phyloP scores from a whole-genome alignment of 2,113 vertebrate species.

The Nycticebus coucang region DNA sequence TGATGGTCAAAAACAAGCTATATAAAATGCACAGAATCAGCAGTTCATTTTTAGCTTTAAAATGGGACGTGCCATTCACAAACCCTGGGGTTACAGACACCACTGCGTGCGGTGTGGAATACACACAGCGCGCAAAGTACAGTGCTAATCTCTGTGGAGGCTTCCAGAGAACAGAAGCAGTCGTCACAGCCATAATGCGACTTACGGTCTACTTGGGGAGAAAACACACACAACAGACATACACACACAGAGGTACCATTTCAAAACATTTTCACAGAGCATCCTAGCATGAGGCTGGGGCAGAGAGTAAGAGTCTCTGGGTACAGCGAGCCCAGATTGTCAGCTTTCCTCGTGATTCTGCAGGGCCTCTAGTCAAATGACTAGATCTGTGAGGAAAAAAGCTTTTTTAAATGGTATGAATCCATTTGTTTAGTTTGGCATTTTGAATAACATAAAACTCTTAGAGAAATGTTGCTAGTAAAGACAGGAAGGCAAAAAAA shows the following conservation, averaged over 20 bases:
- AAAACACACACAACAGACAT: background rate
- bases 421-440: background rate
- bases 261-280: background rate
- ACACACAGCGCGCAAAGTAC: background rate
- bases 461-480: background rate
- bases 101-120: background rate
- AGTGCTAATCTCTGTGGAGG: background rate
- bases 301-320: background rate
- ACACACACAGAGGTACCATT: background rate
- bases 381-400: background rate
- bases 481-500: background rate
- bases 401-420: background rate
- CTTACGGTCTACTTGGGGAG: background rate
- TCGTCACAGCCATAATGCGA: background rate
- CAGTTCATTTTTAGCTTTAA: slow-evolving; percentile 20
- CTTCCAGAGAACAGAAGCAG: background rate
- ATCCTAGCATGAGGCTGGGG: background rate
- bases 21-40: slow-evolving; percentile 10
- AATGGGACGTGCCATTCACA: background rate
- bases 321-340: background rate
- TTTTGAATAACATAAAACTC: slow-evolving; percentile 20
- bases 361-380: background rate
- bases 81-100: background rate
- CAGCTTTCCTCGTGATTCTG: background rate
- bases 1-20: slow-evolving; percentile 50